These are phyloP conservation scores for Momotus momota DNA, from an alignment of 2,797 vertebrate species.

Conservation along the genomic window DNA sequence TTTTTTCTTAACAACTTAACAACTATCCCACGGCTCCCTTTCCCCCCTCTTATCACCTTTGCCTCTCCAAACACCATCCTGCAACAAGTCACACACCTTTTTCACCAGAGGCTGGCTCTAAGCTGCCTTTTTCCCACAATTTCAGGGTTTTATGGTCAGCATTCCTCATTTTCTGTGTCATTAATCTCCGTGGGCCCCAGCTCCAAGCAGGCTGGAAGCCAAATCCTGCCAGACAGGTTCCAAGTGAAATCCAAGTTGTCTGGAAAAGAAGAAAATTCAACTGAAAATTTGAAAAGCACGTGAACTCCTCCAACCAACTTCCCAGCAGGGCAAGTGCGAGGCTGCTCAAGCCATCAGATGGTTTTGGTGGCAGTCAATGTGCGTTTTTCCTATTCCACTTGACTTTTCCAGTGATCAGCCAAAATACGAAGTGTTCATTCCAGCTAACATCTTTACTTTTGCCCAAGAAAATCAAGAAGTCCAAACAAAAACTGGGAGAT, in stretches of 20 bases:
- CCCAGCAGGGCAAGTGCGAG: background rate
- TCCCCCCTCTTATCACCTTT: too few relatives aligned
- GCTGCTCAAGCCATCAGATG: background rate
- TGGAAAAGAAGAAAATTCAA: constrained; percentile 10
- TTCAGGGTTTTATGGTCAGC: background rate
- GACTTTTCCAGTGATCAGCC: background rate
- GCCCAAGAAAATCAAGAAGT: background rate
- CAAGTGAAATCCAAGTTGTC: constrained; percentile 10
- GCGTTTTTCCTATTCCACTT: background rate
- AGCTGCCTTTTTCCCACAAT: background rate
- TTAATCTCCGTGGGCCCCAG: background rate
- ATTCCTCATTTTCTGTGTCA: constrained; percentile 48
- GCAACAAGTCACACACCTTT: background rate
- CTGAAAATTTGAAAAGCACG: background rate
- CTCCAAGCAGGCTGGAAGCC: constrained; percentile 22
- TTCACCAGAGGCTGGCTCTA: background rate
- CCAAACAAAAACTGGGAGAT: background rate
- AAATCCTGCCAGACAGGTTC: constrained; percentile 36
- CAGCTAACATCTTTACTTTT: background rate
- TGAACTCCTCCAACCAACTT: background rate
- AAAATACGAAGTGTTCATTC: background rate
- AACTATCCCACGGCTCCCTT: too few relatives aligned
- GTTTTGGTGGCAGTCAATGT: background rate
- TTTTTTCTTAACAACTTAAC: too few relatives aligned
- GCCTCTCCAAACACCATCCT: background rate